Conservation (phyloP, 2,888 invertebrate species). For the Elmis aenea region DNA sequence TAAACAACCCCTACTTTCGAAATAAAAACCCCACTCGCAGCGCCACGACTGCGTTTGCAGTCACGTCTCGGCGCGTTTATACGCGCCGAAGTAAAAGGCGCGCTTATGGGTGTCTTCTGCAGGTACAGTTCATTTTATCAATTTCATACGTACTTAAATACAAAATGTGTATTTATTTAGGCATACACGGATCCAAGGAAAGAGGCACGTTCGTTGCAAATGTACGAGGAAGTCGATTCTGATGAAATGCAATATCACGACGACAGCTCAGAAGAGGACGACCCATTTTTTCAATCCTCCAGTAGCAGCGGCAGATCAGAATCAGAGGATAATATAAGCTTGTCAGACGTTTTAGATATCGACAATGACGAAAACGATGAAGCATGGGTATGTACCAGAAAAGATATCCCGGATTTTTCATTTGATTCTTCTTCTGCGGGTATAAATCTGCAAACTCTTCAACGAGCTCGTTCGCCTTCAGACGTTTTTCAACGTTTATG, state of each 20-base stretch:
- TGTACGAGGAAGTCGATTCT: not conserved
- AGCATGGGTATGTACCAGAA: not conserved
- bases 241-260: not conserved
- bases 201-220: not conserved
- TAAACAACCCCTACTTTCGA: no score
- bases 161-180: no score
- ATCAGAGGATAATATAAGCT: not conserved
- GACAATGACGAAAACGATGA: no score
- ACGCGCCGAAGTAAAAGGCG: no score
- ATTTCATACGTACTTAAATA: no score
- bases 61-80: no score
- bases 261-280: not conserved
- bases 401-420: not conserved
- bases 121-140: no score
- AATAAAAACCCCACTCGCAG: no score
- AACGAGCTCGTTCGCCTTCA: not conserved
- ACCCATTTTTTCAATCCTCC: not conserved
- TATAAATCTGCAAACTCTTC: not conserved
- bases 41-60: no score
- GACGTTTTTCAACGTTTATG: not conserved
- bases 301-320: not conserved
- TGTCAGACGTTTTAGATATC: no score
- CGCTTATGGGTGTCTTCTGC: no score
- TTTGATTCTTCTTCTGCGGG: not conserved
- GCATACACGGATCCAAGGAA: slow-evolving; percentile 1